These are phyloP conservation scores for Remorina albescens DNA, from an alignment of 2,797 vertebrate genomes.

Conservation along the genomic window DNA sequence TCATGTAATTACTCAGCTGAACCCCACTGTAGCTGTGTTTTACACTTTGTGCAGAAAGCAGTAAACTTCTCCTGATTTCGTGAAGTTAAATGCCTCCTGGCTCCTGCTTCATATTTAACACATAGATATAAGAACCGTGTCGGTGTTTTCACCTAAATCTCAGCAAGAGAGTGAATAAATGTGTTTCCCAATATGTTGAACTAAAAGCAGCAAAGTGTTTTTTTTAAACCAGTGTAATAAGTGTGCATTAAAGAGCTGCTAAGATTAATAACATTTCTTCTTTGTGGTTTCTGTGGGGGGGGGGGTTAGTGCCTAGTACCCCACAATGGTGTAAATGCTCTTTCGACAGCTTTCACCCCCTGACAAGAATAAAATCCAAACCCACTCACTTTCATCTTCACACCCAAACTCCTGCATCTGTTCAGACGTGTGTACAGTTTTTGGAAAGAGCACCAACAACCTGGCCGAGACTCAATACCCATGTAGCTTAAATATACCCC, in stretches of 20 bases:
- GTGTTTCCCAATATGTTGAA: background rate
- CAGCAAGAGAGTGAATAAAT: background rate
- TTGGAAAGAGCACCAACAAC: conserved; percentile 38
- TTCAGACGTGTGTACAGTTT: conserved; percentile 6
- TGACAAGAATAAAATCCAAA: conserved; percentile 27
- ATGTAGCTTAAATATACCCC: conserved; percentile 50
- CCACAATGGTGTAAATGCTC: conserved; percentile 10
- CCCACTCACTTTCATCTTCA: background rate
- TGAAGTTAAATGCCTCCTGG: background rate
- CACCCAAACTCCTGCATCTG: conserved; percentile 7
- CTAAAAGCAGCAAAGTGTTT: background rate
- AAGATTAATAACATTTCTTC: background rate
- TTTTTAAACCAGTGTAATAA: background rate
- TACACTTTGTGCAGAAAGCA: background rate
- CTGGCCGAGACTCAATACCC: conserved; percentile 29
- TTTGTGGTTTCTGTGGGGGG: conserved; percentile 7
- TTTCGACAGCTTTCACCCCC: conserved; percentile 11
- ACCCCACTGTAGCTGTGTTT: no score
- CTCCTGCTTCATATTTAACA: background rate
- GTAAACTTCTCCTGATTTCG: background rate
- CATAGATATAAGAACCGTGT: background rate
- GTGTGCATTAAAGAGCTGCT: background rate
- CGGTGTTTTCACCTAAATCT: background rate
- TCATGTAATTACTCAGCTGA: no score
- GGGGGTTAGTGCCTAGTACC: conserved; percentile 2